These are phyloP conservation scores for Centroberyx gerrardi DNA, from an alignment of 2,797 vertebrate genomes.

Conservation along the genomic window DNA sequence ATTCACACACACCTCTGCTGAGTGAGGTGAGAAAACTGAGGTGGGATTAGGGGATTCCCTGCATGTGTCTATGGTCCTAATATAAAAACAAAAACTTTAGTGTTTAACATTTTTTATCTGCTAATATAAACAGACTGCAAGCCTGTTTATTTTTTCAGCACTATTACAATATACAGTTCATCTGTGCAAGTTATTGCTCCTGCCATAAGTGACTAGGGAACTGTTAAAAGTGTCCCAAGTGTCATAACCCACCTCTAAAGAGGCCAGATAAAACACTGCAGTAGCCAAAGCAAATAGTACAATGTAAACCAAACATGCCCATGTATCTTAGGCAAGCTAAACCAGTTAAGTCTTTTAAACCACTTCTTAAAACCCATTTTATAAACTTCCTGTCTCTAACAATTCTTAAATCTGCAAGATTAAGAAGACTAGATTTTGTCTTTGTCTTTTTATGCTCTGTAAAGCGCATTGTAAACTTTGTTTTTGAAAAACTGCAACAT, in stretches of 20 bases:
- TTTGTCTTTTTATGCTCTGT: too few relatives aligned
- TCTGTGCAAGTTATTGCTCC: background rate
- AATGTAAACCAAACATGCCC: constrained; percentile 17
- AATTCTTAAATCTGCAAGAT: too few relatives aligned
- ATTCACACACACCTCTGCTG: constrained; percentile 58
- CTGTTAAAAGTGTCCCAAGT: background rate
- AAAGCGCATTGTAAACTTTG: too few relatives aligned
- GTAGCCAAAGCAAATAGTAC: constrained; percentile 24
- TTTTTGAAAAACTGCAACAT: too few relatives aligned
- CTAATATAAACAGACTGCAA: background rate
- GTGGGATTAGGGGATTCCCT: constrained; percentile 17
- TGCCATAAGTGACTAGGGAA: background rate
- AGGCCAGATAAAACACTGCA: background rate
- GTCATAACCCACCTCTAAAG: background rate
- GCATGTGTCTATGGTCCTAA: background rate
- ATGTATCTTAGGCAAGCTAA: constrained; percentile 9
- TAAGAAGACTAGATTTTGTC: too few relatives aligned
- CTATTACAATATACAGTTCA: constrained; percentile 4
- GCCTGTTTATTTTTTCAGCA: constrained; percentile 10
- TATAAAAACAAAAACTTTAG: background rate
- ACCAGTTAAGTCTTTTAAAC: too few relatives aligned
- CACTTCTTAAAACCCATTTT: too few relatives aligned
- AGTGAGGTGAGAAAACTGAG: constrained; percentile 55
- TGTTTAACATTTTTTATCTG: background rate
- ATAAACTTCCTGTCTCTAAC: too few relatives aligned